Evolutionary conservation across 2,888 invertebrate genomes (phyloP).

Genomic region (Melolontha melolontha): DNA sequence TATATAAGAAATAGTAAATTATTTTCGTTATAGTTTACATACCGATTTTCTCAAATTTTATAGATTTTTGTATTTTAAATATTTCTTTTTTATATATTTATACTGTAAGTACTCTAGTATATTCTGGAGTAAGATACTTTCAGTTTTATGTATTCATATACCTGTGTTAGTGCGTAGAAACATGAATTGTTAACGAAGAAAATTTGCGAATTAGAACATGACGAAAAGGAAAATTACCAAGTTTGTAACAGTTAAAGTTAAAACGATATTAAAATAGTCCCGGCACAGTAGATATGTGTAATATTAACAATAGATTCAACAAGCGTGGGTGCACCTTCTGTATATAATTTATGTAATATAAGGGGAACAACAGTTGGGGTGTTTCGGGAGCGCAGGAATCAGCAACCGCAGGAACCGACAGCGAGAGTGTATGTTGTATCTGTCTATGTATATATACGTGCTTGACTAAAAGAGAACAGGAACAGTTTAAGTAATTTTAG

Average conservation of each 20-base stretch:
- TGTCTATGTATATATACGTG: conserved; percentile 10
- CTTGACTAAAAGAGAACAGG: conserved; percentile 25
- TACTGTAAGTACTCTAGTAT: no score
- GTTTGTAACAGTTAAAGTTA: conserved; percentile 34
- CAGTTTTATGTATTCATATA: not conserved
- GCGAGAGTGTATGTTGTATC: conserved; percentile 18
- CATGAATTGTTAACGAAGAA: conserved; percentile 28
- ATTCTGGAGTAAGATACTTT: no score
- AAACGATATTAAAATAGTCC: conserved; percentile 39
- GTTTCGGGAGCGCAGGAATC: conserved; percentile 43
- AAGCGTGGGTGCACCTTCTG: conserved; percentile 43
- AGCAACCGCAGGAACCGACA: conserved; percentile 43
- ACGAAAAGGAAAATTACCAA: conserved; percentile 36
- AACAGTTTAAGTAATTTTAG: conserved; percentile 3
- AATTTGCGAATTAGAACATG: conserved; percentile 35
- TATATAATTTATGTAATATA: conserved; percentile 43
- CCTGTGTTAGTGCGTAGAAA: conserved; percentile 4
- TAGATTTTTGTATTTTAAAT: no score
- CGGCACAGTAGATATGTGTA: conserved; percentile 34
- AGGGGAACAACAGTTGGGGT: conserved; percentile 44
- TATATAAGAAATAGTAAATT: no score
- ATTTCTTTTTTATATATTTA: no score
- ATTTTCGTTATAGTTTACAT: no score
- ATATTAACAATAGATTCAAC: conserved; percentile 44
- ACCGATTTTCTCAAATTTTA: no score